Base-by-base conservation (phyloP, 2,113 vertebrate genomes). In the Plecturocebus donacophilus region DNA sequence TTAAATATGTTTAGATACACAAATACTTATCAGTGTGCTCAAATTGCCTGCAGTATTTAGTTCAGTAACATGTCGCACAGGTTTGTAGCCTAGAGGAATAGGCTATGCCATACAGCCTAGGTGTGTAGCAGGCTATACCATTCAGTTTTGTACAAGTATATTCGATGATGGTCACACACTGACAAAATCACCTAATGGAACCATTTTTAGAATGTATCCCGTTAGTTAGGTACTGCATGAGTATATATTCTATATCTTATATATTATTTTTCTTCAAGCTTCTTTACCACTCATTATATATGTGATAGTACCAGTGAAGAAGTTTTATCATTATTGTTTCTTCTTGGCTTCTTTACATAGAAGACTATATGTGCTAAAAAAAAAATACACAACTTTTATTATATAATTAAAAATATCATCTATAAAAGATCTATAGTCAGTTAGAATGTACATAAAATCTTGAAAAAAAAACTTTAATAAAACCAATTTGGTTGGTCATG, bases 231-330 rank as follows among this genome's bases (percentile, higher is more conserved):
- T 14, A 76, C 25, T 16, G 40, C 27, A 30, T 42, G 13, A 27
- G 13, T 45, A 40, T 38, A 40, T 32, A 40, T 40, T 73, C 38
- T 40, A 52, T 40, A 66, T 14, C 12, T 1, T 17, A 47, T 68
- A 45, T 3, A 52, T 86, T 91, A 30, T 83, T 83, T 80, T 82
- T 49, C 40, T 45, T 90, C 23, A 75, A 93, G 47, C 3, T 75
- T 94, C 20, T 96, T 47, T 92, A 61, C 13, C 94, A 40, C 6
- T 19, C 19, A n/a, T 54, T 89, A 58, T 90, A 89, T 90, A 75
- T 47, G 20, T 91, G 38, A 47, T 17, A 56, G 45, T 87, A n/a
- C 2, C 56, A 49, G 30, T 87, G 49, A 82, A 84, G 17, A 87
- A 61, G 27, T 58, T 70, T 7, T 20, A 64, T 84, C 17, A 88